Evolutionary conservation across 2,888 invertebrate species (phyloP), one percentile per base, ranked within the genome.

Genomic region (Trissolcus brochymenae): DNA sequence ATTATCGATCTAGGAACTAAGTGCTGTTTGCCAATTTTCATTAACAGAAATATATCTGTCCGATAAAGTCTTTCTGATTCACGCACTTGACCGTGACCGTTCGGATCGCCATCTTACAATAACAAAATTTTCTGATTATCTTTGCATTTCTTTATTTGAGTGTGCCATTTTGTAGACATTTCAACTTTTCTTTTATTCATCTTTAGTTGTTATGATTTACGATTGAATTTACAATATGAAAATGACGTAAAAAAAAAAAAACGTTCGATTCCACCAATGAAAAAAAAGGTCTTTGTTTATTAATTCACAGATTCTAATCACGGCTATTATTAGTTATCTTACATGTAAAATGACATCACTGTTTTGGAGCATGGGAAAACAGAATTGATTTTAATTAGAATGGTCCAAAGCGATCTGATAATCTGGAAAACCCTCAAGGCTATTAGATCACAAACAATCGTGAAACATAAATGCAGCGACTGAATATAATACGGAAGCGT

Each of bases 341-440:
- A 35, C 35, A 35, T 35, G 35, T 35, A 9, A 35, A 35, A 2
- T 35, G 35, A 35, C 35, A 35, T 35, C 35, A 35, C 35, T 35
- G 51, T 51, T 51, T 51, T 13, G 17, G 13, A 16, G 19, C 19
- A 54, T 17, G 19, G 7, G 56, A 11, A 21, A 16, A 40, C 16
- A 17, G 40, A 17, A 40, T 25, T 9, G 46, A 57, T 57, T 17
- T 21, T 46, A 43, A 55, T 19, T 13, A 43, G 46, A 46, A 35
- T 64, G 51, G 53, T 25, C 61, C 68, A 57, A 50, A 67, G n/a
- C 46, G 64, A 68, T 59, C 54, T 16, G 43, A 29, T 59, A 68
- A 70, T 73, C 73, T 64, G 77, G 77, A 59, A 73, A 73, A 77
- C 68, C 77, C 77, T 68, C 60, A 70, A 77, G 77, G 73, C 21